Conservation (phyloP, 2,797 vertebrate species). For the Australoheros facetus region DNA sequence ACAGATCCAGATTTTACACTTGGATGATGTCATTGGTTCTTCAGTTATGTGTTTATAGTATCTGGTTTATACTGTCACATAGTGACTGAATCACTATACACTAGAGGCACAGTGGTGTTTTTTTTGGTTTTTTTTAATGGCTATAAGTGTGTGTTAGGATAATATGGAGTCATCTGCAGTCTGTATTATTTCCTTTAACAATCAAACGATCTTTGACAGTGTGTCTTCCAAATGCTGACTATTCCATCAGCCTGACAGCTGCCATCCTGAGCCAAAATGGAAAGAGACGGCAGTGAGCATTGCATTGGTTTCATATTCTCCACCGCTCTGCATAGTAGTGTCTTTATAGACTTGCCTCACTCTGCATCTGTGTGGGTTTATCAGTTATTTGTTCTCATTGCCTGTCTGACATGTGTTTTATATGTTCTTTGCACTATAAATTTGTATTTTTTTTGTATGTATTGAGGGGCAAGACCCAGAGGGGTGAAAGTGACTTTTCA, state of each 20-base stretch:
- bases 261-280: conserved; percentile 49
- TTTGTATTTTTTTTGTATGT: not conserved
- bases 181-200: conserved; percentile 47
- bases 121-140: conserved; percentile 5
- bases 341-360: conserved; percentile 39
- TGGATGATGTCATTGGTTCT: rapidly evolving
- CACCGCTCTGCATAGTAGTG: conserved; percentile 13
- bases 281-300: conserved; percentile 42
- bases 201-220: conserved; percentile 64
- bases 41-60: not conserved
- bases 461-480: too few species aligned
- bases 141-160: conserved; percentile 32
- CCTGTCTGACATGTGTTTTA: conserved; percentile 16
- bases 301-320: conserved; percentile 46
- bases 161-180: conserved; percentile 39
- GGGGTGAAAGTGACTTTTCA: too few species aligned
- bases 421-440: not conserved
- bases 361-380: conserved; percentile 25
- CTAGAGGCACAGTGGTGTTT: conserved; percentile 11
- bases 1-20: not conserved
- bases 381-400: conserved; percentile 36
- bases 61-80: not conserved
- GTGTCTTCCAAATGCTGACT: conserved; percentile 53
- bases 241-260: conserved; percentile 72
- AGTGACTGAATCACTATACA: conserved; percentile 15